A percentile compares a stretch with the other conserved stretches of the same genome.
Conservation (phyloP, 2,888 invertebrate species). For the Microplitis deprimator region DNA sequence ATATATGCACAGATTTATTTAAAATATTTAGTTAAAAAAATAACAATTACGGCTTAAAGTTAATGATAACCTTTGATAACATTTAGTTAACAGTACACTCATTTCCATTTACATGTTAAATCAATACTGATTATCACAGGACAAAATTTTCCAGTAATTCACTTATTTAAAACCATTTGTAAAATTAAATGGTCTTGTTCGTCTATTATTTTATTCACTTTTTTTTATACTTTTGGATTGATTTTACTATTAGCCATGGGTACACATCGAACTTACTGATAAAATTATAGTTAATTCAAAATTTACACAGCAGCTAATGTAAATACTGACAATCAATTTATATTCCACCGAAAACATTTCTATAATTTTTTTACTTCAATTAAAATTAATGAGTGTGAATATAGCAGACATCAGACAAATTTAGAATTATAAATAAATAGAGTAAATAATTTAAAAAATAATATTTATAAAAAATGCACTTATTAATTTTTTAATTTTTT, state of each 20-base stretch:
- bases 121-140: conserved; percentile 27
- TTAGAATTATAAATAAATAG: too few species aligned
- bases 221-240: not conserved
- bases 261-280: not conserved
- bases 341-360: not conserved
- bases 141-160: conserved; percentile 32
- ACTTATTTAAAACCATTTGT: not conserved
- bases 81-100: conserved; percentile 3
- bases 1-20: not conserved
- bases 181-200: too few species aligned
- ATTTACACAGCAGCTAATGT: not conserved
- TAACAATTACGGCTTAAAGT: not conserved
- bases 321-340: not conserved
- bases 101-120: conserved; percentile 20
- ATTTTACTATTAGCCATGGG: not conserved
- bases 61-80: conserved; percentile 8
- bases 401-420: too few species aligned
- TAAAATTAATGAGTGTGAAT: too few species aligned
- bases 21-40: not conserved
- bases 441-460: too few species aligned
- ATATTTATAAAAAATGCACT: too few species aligned
- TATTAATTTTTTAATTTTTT: too few species aligned
- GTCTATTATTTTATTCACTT: not conserved
- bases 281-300: not conserved
- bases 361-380: not conserved